These are phyloP conservation scores for Apocrypta bakeri DNA, from an alignment of 1,140 invertebrate genomes.

Conservation along the genomic window DNA sequence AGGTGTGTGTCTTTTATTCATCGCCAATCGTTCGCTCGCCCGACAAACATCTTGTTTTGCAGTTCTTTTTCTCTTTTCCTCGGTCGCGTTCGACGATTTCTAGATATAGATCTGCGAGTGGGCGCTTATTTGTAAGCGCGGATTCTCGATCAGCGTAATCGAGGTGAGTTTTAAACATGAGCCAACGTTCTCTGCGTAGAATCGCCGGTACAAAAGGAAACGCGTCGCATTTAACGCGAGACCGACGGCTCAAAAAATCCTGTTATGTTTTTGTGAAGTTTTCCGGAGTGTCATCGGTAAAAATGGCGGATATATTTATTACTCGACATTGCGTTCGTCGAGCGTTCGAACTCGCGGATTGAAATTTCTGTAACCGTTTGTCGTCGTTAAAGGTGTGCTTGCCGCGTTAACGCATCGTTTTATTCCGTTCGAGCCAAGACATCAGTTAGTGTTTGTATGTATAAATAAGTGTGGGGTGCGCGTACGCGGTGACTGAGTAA, in stretches of 20 bases:
- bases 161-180: no score
- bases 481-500: neutral
- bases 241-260: no score
- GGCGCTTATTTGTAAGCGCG: no score
- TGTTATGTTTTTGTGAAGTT: neutral
- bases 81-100: no score
- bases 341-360: conserved; percentile 64
- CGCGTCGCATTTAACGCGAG: neutral
- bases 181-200: neutral
- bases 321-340: conserved; percentile 58
- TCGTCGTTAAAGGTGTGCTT: conserved; percentile 39
- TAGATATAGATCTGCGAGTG: no score
- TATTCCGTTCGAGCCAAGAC: conserved; percentile 45
- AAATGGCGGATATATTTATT: neutral
- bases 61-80: no score
- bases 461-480: no score
- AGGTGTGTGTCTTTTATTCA: neutral
- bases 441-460: neutral
- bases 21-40: conserved; percentile 65
- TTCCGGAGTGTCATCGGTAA: neutral
- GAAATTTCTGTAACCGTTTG: neutral
- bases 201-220: neutral
- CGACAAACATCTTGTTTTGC: conserved; percentile 64
- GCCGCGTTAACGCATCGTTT: conserved; percentile 12
- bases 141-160: no score